Evolutionary conservation across 2,797 vertebrate species (phyloP), one percentile per base, ranked within the genome.

Genomic region (Dendrocincla fuliginosa): DNA sequence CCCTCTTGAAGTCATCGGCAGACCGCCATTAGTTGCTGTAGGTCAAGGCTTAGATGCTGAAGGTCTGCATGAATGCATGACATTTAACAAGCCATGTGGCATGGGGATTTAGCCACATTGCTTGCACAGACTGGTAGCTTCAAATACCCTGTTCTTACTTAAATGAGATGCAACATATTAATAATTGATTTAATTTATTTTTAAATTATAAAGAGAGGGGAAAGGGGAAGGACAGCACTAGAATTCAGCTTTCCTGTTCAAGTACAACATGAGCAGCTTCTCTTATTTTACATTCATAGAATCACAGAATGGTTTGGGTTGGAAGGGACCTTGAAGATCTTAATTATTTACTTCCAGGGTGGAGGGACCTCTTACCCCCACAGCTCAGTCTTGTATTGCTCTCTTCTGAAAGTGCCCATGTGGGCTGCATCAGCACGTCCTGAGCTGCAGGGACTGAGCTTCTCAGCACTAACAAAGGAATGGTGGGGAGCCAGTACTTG

Each of bases 401-500:
- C 27, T 59, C 55, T 74, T 64, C 50, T 61, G 37, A 39, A 42
- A 69, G 41, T 18, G 32, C 20, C 35, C 24, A 8, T 9, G 1
- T 5, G 35, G 35, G 35, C 35, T 68, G 32, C 41, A n/a, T 55
- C 42, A 27, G 16, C 18, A 71, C 4, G 18, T 65, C 44, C 46
- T 65, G 12, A 84, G 30, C 33, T 56, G 52, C 22, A 20, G 2
- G 13, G 18, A 9, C 16, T 39, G 49, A 78, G 14, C 46, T 87
- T 64, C 75, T 92, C 0, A 1, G n/a, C n/a, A 37, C 17, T 37
- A 37, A 28, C 6, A 47, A 56, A 81, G 30, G 13, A 63, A 12
- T 0, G 1, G n/a, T 10, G 30, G 12, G 37, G 28, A 74, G 6
- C 10, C 3, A 0, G 5, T 24, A 33, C 9, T 49, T 76, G n/a